Evolutionary conservation across 2,113 vertebrate genomes (phyloP).

Genomic region (Osmerus mordax): DNA sequence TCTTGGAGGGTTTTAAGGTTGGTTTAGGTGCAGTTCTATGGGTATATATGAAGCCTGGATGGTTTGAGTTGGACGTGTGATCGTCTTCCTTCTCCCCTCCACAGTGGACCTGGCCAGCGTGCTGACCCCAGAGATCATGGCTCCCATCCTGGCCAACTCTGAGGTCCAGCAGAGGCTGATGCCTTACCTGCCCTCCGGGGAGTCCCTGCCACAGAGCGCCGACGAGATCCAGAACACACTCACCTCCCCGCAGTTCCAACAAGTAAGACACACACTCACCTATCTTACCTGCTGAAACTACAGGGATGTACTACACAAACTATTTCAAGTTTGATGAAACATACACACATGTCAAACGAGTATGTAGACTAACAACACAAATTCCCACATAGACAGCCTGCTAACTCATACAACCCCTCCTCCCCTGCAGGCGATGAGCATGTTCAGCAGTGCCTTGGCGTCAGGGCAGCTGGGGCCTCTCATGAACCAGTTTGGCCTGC

Average conservation of each 20-base stretch:
- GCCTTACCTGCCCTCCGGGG: constrained; percentile 90
- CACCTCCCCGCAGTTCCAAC: constrained; percentile 96
- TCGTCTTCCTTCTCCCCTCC: neutral
- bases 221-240: constrained; percentile 95
- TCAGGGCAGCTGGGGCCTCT: constrained; percentile 94
- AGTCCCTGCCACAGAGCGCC: constrained; percentile 87
- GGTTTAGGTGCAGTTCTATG: no score
- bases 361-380: no score
- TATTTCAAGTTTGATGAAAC: no score
- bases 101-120: constrained; percentile 92
- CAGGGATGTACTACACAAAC: no score
- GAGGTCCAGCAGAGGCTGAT: constrained; percentile 90
- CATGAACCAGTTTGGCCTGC: constrained; percentile 97
- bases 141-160: constrained; percentile 88
- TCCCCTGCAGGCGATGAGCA: constrained; percentile 84
- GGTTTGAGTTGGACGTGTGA: neutral
- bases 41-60: neutral
- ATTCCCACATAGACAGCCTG: no score
- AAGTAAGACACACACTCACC: constrained; percentile 69
- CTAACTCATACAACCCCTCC: no score
- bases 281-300: no score
- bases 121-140: constrained; percentile 94
- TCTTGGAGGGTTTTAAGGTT: neutral
- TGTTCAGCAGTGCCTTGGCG: constrained; percentile 97
- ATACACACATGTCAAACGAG: no score